Evolutionary conservation across 2,113 vertebrate genomes (phyloP).

Genomic region (Ptyas mucosa): DNA sequence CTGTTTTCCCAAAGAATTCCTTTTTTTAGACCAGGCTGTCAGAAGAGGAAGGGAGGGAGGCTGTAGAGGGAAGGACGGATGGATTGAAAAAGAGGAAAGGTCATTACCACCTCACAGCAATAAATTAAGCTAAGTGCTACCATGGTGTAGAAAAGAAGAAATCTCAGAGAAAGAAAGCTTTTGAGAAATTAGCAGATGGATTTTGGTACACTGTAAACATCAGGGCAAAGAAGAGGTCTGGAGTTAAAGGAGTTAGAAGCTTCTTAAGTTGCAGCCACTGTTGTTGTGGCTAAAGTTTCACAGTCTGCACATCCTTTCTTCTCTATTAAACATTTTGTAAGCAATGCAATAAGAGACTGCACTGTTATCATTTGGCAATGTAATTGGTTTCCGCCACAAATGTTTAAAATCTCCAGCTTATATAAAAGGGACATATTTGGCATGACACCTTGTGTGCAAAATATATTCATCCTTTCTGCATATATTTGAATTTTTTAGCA

Average conservation of each 20-base stretch:
- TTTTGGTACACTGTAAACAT: not conserved
- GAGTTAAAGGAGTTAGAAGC: not conserved
- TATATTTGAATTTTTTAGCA: slow-evolving; percentile 36
- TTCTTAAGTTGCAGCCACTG: not conserved
- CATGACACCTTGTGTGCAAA: not conserved
- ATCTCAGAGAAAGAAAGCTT: not conserved
- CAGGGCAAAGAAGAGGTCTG: not conserved
- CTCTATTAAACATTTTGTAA: slow-evolving; percentile 3
- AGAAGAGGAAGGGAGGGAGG: not conserved
- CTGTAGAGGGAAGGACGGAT: not conserved
- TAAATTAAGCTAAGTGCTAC: not conserved
- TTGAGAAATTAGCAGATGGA: not conserved
- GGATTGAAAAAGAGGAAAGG: not conserved
- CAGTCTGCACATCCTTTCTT: not conserved
- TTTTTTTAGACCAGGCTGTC: not conserved
- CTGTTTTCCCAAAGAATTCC: not conserved
- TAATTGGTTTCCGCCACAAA: slow-evolving; percentile 14
- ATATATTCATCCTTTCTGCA: slow-evolving; percentile 1
- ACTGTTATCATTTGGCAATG: not conserved
- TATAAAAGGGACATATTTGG: not conserved
- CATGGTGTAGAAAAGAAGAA: not conserved
- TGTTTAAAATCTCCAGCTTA: slow-evolving; percentile 17
- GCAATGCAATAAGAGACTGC: not conserved
- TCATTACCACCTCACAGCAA: not conserved
- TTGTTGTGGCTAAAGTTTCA: slow-evolving; percentile 2